phyloP scores from a whole-genome alignment of 2,113 vertebrate genomes.

The Myiozetetes cayanensis region DNA sequence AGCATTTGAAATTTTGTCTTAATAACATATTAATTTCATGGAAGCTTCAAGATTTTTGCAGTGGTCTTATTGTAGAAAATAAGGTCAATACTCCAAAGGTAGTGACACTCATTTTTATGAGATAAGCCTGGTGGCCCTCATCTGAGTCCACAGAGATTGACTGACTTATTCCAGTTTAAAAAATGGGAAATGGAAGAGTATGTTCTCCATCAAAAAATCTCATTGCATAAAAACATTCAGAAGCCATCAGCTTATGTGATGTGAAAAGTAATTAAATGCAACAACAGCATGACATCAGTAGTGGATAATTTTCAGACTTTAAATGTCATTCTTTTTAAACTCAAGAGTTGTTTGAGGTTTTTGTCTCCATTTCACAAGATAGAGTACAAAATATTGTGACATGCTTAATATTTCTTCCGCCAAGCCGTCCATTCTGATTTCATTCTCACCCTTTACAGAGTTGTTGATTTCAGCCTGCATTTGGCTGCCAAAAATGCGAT shows the following conservation, averaged over 20 bases:
- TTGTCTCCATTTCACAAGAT: constrained; percentile 76
- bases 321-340: constrained; percentile 74
- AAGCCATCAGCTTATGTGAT: constrained; percentile 55
- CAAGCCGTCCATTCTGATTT: constrained; percentile 79
- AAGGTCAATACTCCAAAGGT: background rate
- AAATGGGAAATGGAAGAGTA: background rate
- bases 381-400: constrained; percentile 82
- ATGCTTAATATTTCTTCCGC: constrained; percentile 81
- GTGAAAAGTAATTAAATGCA: constrained; percentile 72
- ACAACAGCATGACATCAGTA: constrained; percentile 69
- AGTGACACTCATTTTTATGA: background rate
- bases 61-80: background rate
- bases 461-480: constrained; percentile 79
- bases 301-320: constrained; percentile 68
- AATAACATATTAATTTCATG: background rate
- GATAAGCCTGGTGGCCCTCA: background rate
- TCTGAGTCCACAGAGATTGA: background rate
- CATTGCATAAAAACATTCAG: constrained; percentile 21
- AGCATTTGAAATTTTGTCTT: background rate
- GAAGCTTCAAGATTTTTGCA: background rate
- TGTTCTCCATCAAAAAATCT: constrained; percentile 41
- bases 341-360: constrained; percentile 56
- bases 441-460: constrained; percentile 75
- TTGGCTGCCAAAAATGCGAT: constrained; percentile 80
- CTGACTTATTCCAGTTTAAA: background rate